A percentile compares a stretch with the other conserved stretches of the same genome.
These are phyloP conservation scores for Oceanites oceanicus DNA, from an alignment of 2,113 vertebrate species.

Conservation along the genomic window DNA sequence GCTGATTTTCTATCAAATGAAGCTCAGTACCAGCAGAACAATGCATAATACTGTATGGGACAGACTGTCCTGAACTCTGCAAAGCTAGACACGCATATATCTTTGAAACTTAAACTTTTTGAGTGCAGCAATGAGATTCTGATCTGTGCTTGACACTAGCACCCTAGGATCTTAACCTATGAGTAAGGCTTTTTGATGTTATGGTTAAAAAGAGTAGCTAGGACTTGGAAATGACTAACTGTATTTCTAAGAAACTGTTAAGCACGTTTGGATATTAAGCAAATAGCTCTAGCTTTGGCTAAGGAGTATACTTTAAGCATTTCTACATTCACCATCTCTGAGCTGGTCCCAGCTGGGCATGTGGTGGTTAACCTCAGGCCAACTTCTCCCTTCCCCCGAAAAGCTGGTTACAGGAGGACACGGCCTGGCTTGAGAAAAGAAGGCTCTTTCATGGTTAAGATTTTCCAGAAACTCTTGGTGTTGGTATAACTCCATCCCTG, in stretches of 20 bases:
- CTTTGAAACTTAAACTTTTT: background rate
- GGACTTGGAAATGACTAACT: background rate
- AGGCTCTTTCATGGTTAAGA: slow-evolving; percentile 23
- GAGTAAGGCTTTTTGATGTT: background rate
- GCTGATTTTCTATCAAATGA: background rate
- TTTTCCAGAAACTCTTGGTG: slow-evolving; percentile 47
- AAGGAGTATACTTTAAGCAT: background rate
- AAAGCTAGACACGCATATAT: background rate
- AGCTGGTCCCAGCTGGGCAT: slow-evolving; percentile 3
- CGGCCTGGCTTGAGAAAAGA: slow-evolving; percentile 21
- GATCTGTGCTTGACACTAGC: background rate
- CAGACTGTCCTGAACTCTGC: background rate
- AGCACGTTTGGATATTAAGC: background rate
- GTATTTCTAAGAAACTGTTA: background rate
- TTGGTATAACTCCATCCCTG: background rate
- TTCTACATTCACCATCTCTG: background rate
- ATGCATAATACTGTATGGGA: background rate
- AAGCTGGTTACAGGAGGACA: slow-evolving; percentile 4
- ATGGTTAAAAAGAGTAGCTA: background rate
- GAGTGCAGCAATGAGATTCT: background rate
- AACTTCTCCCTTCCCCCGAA: background rate
- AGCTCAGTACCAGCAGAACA: background rate
- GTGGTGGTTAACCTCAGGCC: slow-evolving; percentile 12
- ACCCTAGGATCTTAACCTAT: background rate
- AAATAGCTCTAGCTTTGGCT: background rate